These are phyloP conservation scores for Amphiprion clarkii DNA, from an alignment of 2,797 vertebrate genomes.

Conservation along the genomic window DNA sequence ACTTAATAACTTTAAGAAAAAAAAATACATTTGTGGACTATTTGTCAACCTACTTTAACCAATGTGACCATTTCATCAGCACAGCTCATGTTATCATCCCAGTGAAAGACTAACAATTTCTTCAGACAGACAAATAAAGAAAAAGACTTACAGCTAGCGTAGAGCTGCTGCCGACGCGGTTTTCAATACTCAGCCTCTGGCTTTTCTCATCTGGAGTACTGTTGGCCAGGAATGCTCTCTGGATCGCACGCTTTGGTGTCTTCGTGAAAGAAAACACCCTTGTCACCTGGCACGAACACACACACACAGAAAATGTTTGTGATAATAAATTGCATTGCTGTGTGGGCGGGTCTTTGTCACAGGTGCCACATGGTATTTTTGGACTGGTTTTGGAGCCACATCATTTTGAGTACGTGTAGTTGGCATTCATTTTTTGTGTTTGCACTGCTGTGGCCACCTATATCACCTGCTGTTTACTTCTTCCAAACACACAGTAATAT, in stretches of 20 bases:
- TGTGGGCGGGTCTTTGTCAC: no score
- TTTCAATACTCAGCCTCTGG: slow-evolving; percentile 82
- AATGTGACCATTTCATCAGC: no score
- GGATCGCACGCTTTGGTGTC: slow-evolving; percentile 94
- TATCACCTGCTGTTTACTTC: no score
- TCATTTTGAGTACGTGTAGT: not conserved
- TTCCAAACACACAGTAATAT: no score
- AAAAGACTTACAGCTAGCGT: slow-evolving; percentile 91
- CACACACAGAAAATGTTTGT: not conserved
- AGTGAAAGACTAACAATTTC: not conserved
- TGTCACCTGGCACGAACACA: slow-evolving; percentile 87
- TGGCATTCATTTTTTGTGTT: no score
- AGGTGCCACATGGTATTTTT: no score
- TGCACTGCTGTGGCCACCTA: no score
- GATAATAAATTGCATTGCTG: not conserved
- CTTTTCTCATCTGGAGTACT: slow-evolving; percentile 89
- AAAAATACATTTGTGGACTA: no score
- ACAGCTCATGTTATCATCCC: not conserved
- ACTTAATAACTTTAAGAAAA: no score
- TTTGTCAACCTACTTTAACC: no score
- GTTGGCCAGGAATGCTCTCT: slow-evolving; percentile 91
- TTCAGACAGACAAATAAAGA: slow-evolving; percentile 3
- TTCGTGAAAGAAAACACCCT: slow-evolving; percentile 97
- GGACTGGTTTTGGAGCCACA: slow-evolving; percentile 6
- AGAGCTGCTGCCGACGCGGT: slow-evolving; percentile 86